These are phyloP conservation scores for Cochlearius cochlearius DNA, from an alignment of 2,113 vertebrate species.

Conservation along the genomic window DNA sequence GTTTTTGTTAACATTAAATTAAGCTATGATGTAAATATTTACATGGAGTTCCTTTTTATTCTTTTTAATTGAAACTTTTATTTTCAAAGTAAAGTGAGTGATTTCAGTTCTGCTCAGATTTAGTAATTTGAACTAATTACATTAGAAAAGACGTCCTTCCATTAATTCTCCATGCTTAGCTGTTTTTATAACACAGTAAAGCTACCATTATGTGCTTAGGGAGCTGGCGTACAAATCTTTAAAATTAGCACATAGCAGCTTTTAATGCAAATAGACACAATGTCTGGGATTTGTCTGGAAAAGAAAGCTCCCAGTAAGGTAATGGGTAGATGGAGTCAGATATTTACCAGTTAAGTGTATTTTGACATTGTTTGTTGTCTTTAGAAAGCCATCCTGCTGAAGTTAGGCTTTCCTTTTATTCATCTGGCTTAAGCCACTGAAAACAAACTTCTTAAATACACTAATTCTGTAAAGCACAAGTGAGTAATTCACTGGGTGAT, in stretches of 20 bases:
- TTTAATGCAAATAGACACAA: conserved; percentile 22
- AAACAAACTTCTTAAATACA: not conserved
- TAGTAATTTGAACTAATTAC: conserved; percentile 53
- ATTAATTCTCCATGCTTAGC: conserved; percentile 57
- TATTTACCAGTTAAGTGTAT: conserved; percentile 12
- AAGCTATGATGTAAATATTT: conserved; percentile 63
- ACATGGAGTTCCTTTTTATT: conserved; percentile 28
- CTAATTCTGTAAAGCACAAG: not conserved
- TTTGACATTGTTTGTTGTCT: conserved; percentile 6
- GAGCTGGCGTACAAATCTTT: conserved; percentile 43
- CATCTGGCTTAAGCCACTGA: not conserved
- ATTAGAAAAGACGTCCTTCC: conserved; percentile 41
- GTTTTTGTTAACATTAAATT: conserved; percentile 64
- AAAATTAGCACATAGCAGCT: conserved; percentile 27
- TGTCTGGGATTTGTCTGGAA: conserved; percentile 17
- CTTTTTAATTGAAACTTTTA: conserved; percentile 52
- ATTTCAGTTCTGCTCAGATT: conserved; percentile 62
- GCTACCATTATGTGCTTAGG: conserved; percentile 40
- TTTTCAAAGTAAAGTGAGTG: conserved; percentile 48
- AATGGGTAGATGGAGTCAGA: not conserved
- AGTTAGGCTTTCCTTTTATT: not conserved
- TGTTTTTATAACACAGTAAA: conserved; percentile 51
- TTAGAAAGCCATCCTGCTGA: not conserved
- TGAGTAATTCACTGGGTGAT: not conserved
- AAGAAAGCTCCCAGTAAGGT: not conserved